Base-by-base conservation (phyloP, 2,113 vertebrate species). In the Cavia aperea region DNA sequence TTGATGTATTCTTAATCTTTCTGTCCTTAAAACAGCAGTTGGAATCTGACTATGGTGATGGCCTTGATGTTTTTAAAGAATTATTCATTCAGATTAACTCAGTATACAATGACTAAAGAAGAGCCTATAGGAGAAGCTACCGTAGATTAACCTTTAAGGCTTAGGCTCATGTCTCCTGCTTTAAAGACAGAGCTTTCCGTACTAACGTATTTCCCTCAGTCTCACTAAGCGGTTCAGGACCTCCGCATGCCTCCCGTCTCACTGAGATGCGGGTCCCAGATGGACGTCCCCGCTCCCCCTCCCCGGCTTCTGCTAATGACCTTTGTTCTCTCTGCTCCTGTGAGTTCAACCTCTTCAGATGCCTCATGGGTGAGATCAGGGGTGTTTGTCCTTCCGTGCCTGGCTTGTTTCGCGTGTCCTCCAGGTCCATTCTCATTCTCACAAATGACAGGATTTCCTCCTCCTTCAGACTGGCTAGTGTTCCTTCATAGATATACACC, bases 21-120 rank as follows among this genome's bases (percentile, higher is more conserved):
- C 70, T 73, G 86, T 31, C 43, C 36, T 86, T 81, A 18, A 75
- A 62, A 75, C 82, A 33, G 90, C 85, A 73, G 63, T 49, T 72
- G 9, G 89, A 92, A 39, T 81, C 87, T 90, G 77, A 36, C 86
- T 51, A 4, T 89, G 9, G 79, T n/a, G 21, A 68, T 89, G 39
- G 19, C n/a, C 8, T 14, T 56, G 75, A 66, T 60, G 84, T 92
- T 77, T 93, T 93, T 85, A 88, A 65, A 49, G 12, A 88, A 65
- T 85, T 72, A 77, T 51, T 72, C n/a, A 91, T 72, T 94, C 70
- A 94, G 39, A 88, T 90, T 15, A 89, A 68, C 12, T 73, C 49
- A 86, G 24, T 36, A 26, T 65, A 18, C 31, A 78, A n/a, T 65
- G 7, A 75, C 63, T 60, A 84, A 86, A 7, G 31, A n/a, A 11